Conservation (phyloP, 2,797 vertebrate species). For the Arremon aurantiirostris region DNA sequence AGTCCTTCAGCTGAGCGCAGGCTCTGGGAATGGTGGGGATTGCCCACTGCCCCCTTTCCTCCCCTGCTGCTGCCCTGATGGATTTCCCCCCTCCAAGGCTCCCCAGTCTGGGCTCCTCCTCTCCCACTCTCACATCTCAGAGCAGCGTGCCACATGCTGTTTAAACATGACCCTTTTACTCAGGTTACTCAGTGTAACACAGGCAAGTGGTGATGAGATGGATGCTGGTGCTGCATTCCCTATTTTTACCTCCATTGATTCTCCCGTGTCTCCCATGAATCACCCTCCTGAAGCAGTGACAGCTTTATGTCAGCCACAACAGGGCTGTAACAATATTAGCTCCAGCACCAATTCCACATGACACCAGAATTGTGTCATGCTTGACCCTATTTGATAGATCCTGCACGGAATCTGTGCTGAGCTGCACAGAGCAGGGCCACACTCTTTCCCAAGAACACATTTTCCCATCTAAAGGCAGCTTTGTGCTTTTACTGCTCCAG, state of each 20-base stretch:
- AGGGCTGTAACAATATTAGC: constrained; percentile 36
- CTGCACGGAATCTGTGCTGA: background rate
- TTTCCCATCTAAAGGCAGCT: background rate
- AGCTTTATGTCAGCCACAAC: constrained; percentile 39
- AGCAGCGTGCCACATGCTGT: background rate
- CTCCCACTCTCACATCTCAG: background rate
- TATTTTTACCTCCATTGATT: constrained; percentile 44
- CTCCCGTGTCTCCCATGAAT: constrained; percentile 1
- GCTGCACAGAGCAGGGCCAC: background rate
- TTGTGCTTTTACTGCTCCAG: background rate
- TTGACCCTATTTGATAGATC: constrained; percentile 39
- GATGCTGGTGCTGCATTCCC: background rate
- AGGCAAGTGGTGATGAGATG: background rate
- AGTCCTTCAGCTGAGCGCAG: background rate
- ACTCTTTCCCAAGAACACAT: background rate
- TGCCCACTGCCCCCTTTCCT: background rate
- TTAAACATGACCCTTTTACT: background rate
- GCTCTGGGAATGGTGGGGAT: background rate
- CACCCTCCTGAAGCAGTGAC: constrained; percentile 3
- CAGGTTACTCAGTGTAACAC: background rate
- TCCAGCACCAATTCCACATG: background rate
- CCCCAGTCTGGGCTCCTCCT: background rate
- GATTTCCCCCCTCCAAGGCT: background rate
- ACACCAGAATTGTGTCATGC: constrained; percentile 22
- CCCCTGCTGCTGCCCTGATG: background rate